These are phyloP conservation scores for Mirza zaza DNA, from an alignment of 2,113 vertebrate species.

Conservation along the genomic window DNA sequence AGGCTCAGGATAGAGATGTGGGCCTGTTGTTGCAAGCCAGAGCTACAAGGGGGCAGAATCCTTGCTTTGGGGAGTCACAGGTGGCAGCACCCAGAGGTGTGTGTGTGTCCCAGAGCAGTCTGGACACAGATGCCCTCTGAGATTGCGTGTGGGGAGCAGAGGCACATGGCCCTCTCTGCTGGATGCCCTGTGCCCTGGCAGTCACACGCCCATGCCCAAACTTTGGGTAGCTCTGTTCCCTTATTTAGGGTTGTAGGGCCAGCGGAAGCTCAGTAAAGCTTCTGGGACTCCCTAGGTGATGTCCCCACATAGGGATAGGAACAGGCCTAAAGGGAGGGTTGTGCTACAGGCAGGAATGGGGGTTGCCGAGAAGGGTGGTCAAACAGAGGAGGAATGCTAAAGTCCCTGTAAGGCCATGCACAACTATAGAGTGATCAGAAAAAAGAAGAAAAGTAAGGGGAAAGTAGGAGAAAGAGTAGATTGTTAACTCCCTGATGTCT, in stretches of 20 bases:
- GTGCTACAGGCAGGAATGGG: background rate
- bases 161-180: background rate
- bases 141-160: background rate
- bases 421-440: slow-evolving; percentile 63
- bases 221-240: background rate
- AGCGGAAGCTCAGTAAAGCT: background rate
- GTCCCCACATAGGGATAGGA: background rate
- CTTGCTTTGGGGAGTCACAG: background rate
- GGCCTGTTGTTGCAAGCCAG: background rate
- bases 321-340: background rate
- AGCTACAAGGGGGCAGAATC: background rate
- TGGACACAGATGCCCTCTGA: background rate
- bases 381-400: background rate
- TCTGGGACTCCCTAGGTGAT: background rate
- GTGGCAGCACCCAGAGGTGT: background rate
- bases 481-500: slow-evolving; percentile 79
- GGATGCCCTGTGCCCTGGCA: background rate
- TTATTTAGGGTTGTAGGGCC: background rate
- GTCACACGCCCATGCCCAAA: background rate
- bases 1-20: background rate
- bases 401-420: background rate
- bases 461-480: slow-evolving; percentile 76
- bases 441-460: slow-evolving; percentile 73
- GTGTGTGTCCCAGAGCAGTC: background rate
- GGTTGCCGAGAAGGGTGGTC: background rate